phyloP scores from a whole-genome alignment of 2,888 invertebrate genomes.

The Oscheius myriophilus region DNA sequence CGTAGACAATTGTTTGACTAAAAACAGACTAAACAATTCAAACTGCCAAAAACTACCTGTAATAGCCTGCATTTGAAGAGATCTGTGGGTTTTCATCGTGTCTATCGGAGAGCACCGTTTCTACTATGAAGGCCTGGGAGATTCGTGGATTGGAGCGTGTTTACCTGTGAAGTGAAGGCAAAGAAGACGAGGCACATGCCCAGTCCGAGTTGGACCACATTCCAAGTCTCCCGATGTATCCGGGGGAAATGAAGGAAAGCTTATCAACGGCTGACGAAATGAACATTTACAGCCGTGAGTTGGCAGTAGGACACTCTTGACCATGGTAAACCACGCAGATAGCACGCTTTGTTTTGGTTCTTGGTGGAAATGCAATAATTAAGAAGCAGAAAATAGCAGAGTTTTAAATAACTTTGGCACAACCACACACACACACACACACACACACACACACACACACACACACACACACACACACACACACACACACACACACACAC shows the following conservation, averaged over 20 bases:
- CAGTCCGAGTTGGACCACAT: conserved; percentile 28
- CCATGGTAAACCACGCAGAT: neutral
- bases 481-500: too few relatives aligned
- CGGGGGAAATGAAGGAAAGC: neutral
- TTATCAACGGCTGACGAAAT: conserved; percentile 6
- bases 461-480: too few relatives aligned
- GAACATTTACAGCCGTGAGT: conserved; percentile 16
- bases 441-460: too few relatives aligned
- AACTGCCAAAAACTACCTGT: conserved; percentile 14
- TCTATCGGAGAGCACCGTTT: conserved; percentile 35
- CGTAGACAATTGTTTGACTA: conserved; percentile 41
- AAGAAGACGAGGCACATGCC: conserved; percentile 31
- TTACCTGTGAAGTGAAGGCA: conserved; percentile 32
- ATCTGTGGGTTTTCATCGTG: conserved; percentile 28
- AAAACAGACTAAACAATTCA: neutral
- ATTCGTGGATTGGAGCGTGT: neutral
- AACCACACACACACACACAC: too few relatives aligned
- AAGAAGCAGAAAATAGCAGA: too few relatives aligned
- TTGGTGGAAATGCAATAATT: neutral
- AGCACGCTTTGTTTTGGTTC: neutral
- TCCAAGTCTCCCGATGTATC: conserved; percentile 20
- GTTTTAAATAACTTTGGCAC: too few relatives aligned
- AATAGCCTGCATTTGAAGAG: conserved; percentile 37
- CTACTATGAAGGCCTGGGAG: conserved; percentile 36
- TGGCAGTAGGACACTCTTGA: conserved; percentile 19